Conservation (phyloP, 2,113 vertebrate species). For the Anseranas semipalmata region DNA sequence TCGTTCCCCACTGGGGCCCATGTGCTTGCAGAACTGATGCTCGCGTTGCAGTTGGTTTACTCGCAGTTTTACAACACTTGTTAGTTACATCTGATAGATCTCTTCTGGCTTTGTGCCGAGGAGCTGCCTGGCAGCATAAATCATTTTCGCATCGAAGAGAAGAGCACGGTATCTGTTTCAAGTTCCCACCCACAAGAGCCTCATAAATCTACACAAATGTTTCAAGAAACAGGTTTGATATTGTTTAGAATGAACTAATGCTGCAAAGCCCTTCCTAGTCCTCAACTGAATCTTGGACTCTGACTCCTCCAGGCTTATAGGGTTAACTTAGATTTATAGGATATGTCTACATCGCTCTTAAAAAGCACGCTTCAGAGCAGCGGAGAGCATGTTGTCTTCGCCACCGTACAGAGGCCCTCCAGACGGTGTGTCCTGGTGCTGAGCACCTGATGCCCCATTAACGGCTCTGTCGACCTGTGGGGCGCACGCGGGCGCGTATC, state of each 20-base stretch:
- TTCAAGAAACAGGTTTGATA: constrained; percentile 29
- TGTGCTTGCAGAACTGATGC: neutral
- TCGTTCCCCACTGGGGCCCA: neutral
- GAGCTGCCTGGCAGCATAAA: constrained; percentile 57
- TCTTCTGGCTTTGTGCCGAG: constrained; percentile 1
- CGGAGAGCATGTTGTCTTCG: neutral
- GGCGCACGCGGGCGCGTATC: neutral
- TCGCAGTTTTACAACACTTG: constrained; percentile 35
- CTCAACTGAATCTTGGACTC: neutral
- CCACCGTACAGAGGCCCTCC: neutral
- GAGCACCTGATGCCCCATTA: constrained; percentile 39
- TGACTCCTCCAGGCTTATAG: constrained; percentile 1
- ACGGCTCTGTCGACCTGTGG: constrained; percentile 23
- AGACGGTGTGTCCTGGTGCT: neutral
- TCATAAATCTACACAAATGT: constrained; percentile 53
- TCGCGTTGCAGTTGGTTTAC: neutral
- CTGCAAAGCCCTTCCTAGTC: constrained; percentile 34
- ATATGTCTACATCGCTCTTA: neutral
- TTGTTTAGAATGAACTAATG: constrained; percentile 52
- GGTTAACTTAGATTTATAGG: constrained; percentile 51
- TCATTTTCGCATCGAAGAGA: constrained; percentile 51
- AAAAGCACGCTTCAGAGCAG: neutral
- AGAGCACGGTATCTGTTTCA: constrained; percentile 34
- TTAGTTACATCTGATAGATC: constrained; percentile 11
- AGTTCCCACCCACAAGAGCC: constrained; percentile 56